Percentiles rank a stretch among this genome's conserved stretches.
These are phyloP conservation scores for Actinostola sp. DNA, from an alignment of 92 coral and sea anemone genomes.

Conservation along the genomic window DNA sequence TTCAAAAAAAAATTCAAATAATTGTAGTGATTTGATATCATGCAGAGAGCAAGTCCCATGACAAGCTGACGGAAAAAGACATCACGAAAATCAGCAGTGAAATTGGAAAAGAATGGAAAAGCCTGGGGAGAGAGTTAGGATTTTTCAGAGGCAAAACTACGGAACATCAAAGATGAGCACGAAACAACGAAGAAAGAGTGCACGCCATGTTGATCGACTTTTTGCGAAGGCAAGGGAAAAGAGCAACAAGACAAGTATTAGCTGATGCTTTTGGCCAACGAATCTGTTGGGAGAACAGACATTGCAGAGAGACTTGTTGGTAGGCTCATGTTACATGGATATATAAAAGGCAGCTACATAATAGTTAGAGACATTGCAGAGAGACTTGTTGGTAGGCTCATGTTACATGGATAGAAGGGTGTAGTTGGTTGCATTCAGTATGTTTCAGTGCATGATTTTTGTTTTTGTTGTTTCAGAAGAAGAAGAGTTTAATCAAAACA, in stretches of 20 bases:
- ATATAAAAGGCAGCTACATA: too few relatives aligned
- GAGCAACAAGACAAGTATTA: conserved; percentile 3
- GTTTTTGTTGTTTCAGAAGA: too few relatives aligned
- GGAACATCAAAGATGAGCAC: background rate
- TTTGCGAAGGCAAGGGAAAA: background rate
- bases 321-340: too few relatives aligned
- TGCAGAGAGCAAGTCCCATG: too few relatives aligned
- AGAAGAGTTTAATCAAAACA: too few relatives aligned
- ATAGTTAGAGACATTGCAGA: too few relatives aligned
- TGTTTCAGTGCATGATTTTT: too few relatives aligned
- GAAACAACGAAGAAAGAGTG: background rate
- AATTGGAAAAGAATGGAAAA: background rate
- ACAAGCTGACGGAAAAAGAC: background rate
- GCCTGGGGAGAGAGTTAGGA: background rate
- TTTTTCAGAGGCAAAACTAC: background rate
- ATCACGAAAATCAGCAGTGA: background rate
- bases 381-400: conserved; percentile 9
- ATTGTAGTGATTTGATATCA: too few relatives aligned
- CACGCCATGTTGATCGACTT: conserved; percentile 8
- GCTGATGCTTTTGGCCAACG: background rate
- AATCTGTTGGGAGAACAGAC: conserved; percentile 1
- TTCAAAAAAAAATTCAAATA: too few relatives aligned
- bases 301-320: conserved; percentile 4
- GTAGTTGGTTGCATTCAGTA: too few relatives aligned
- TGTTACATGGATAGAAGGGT: too few relatives aligned